These are phyloP conservation scores for Halictus quadricinctus DNA, from an alignment of 2,888 invertebrate species.

Conservation along the genomic window DNA sequence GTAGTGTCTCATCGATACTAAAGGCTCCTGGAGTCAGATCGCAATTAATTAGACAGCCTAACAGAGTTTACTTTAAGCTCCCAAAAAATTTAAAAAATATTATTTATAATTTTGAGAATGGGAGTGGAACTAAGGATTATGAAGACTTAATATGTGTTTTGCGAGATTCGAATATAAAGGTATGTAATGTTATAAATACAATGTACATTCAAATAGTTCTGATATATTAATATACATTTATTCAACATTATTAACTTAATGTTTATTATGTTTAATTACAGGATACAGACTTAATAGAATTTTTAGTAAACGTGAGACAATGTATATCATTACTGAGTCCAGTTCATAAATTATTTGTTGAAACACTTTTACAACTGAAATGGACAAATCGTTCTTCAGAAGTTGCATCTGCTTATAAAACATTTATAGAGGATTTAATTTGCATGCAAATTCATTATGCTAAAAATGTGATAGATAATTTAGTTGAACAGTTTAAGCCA, in stretches of 20 bases:
- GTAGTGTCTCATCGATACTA: constrained; percentile 77
- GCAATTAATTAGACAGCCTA: constrained; percentile 68
- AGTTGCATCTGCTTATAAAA: constrained; percentile 85
- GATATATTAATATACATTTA: background rate
- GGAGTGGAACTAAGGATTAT: constrained; percentile 82
- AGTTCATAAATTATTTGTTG: constrained; percentile 85
- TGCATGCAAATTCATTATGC: constrained; percentile 88
- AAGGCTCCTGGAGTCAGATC: constrained; percentile 75
- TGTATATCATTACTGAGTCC: constrained; percentile 85
- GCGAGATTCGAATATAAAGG: constrained; percentile 83
- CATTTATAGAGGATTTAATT: constrained; percentile 87
- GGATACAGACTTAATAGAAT: constrained; percentile 85
- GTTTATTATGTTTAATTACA: constrained; percentile 74
- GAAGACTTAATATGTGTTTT: constrained; percentile 84
- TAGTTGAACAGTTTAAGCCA: constrained; percentile 86
- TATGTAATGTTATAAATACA: constrained; percentile 51
- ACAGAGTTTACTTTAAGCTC: constrained; percentile 82
- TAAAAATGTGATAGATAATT: constrained; percentile 85
- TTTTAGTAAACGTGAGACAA: constrained; percentile 84
- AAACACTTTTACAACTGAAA: constrained; percentile 85
- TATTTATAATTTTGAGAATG: constrained; percentile 81
- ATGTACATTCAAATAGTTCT: background rate
- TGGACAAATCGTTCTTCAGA: constrained; percentile 84
- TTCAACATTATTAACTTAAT: constrained; percentile 7
- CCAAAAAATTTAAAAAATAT: constrained; percentile 83